These are phyloP conservation scores for Cyphomyrus discorhynchus DNA, from an alignment of 2,113 vertebrate species.

Conservation along the genomic window DNA sequence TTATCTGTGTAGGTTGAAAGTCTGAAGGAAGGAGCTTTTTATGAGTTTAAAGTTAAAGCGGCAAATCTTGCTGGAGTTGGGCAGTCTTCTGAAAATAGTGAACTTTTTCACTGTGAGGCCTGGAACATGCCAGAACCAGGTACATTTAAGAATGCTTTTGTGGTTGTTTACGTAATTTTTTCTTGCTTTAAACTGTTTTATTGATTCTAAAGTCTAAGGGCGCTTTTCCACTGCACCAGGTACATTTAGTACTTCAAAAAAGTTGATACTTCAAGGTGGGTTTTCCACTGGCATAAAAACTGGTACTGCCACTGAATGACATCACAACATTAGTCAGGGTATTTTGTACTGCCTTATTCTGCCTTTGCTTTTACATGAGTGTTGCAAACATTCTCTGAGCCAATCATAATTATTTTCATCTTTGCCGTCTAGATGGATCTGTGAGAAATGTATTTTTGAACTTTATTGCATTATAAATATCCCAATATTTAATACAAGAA, in stretches of 20 bases:
- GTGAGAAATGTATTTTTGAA: background rate
- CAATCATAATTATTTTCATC: too few species aligned
- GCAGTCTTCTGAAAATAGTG: slow-evolving; percentile 75
- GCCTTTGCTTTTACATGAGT: too few species aligned
- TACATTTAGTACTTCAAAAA: background rate
- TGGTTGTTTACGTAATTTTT: background rate
- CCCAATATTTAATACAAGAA: background rate
- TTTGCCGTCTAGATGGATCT: background rate
- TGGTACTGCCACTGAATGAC: background rate
- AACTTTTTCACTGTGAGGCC: slow-evolving; percentile 79
- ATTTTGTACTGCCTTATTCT: background rate
- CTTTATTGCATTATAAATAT: background rate
- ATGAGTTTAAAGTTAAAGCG: slow-evolving; percentile 85
- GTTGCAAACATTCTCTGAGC: too few species aligned
- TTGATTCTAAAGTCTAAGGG: background rate
- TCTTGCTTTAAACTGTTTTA: background rate
- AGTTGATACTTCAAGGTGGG: background rate
- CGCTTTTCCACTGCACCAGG: background rate
- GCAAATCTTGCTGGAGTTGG: slow-evolving; percentile 82
- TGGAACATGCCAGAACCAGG: slow-evolving; percentile 87
- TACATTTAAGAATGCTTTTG: slow-evolving; percentile 36
- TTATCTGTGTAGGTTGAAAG: slow-evolving; percentile 67
- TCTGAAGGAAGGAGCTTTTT: slow-evolving; percentile 72
- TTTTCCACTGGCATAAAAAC: background rate
- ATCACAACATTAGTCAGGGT: background rate